Base-by-base conservation (phyloP, 2,888 invertebrate genomes). In the Cyclophora punctaria region DNA sequence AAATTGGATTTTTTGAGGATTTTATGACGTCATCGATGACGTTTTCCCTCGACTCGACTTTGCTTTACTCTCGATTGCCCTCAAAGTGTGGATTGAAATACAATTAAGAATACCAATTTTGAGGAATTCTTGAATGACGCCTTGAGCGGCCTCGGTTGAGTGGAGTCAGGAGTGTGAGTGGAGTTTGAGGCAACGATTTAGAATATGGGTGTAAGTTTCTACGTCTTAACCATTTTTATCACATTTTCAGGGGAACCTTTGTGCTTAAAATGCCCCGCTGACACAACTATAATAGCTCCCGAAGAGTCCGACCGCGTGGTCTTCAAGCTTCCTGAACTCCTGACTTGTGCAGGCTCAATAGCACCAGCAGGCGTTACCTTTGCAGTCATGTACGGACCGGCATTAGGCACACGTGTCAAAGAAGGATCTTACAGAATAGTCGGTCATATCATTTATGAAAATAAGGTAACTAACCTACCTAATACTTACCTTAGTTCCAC, bases 261-360 rank as follows among this genome's bases (percentile, higher is more conserved):
- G 3, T 89, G 89, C 57, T 67, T 88, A n/a, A 73, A 66, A 57
- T 89, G 89, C 63, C 89, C 89, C 6, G 71, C 71, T 42, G 88
- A 89, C 54, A 73, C 80, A 58, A 86, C 86, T 3, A 55, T 88
- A 42, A 69, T 89, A 46, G 77, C 84, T 0, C 82, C 77, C 60
- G 54, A 73, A 40, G 83, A 86, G 1, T 62, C 68, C 3, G 79
- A 83, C 51, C 68, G 73, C 35, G 84, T 83, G 1, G 56, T 76
- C 6, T 57, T 89, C 5, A 77, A 80, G 51, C 60, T 62, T 44
- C 88, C 87, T 3, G 68, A 66, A 3, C 58, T 89, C 46, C 53
- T 58, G 7, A 71, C 78, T 5, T 89, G 89, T 63, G 67, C 76
- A 2, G 82, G 81, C 3, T 59, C 58, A 44, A 75, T 58, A 56